Evolutionary conservation across 2,113 vertebrate species (phyloP), one percentile per base, ranked within the genome.

Genomic region (Hippocampus comes): DNA sequence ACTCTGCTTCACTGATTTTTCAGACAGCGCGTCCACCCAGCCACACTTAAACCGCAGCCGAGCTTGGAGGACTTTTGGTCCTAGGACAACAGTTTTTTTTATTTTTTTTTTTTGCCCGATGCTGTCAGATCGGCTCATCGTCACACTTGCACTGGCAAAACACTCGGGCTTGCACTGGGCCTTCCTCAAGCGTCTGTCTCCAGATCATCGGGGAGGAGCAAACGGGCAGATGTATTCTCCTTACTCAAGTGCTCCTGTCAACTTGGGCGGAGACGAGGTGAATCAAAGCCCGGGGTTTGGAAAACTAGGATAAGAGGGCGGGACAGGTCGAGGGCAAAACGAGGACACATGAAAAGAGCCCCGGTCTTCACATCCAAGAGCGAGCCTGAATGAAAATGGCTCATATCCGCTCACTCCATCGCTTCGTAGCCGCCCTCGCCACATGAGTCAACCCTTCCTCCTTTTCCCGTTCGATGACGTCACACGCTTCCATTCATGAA

Each of bases 61-160:
- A 65, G 66, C 63, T 43, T 53, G 75, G 80, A 74, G 77, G 76
- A 84, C 78, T 78, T 85, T 84, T 66, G 73, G 81, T 86, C 81
- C 65, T 83, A 82, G 81, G 81, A 90, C 79, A 84, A 82, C 83
- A 68, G 79, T 81, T 82, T 74, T 78, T 89, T 88, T 90, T 80
- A 14, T 61, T 60, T 30, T 23, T 56, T 30, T 7, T 30, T 1
- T 11, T 14, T 18, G 78, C 81, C 76, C 67, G 67, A 90, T 82
- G 74, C 87, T 90, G 89, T 91, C 90, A 91, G 68, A 88, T 78
- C 67, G 0, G 34, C 69, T 91, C 79, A 90, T 78, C 64, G 76
- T 91, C 86, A 90, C 63, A 81, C 55, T 69, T 67, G 78, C 75
- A 78, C 68, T 38, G 34, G 34, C 34, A 38, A 66, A 68, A 77